phyloP scores from a whole-genome alignment of 2,113 vertebrate genomes.

The Indicator indicator region DNA sequence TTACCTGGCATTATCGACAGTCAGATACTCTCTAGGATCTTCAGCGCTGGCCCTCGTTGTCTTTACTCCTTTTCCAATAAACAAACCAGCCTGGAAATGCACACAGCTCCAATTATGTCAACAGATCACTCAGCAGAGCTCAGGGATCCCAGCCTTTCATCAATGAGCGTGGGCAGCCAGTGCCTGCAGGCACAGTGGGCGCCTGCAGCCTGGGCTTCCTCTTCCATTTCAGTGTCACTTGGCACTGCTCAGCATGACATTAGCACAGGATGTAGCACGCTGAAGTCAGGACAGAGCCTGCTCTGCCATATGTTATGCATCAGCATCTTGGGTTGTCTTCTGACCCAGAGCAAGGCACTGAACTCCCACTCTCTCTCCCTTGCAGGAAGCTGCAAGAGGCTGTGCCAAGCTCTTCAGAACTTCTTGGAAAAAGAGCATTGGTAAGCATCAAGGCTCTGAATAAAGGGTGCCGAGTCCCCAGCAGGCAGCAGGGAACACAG shows the following conservation, averaged over 20 bases:
- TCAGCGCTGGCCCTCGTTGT: constrained; percentile 44
- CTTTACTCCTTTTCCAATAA: constrained; percentile 67
- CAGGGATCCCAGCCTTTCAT: neutral
- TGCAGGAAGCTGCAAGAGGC: neutral
- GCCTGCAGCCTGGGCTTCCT: neutral
- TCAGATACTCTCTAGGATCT: constrained; percentile 68
- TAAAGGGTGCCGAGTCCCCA: neutral
- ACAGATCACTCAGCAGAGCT: neutral
- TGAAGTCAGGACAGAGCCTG: neutral
- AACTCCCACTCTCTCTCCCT: constrained; percentile 17
- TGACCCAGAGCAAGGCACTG: constrained; percentile 19
- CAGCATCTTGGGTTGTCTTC: constrained; percentile 31
- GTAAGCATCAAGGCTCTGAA: constrained; percentile 30
- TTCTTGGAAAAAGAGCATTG: constrained; percentile 56
- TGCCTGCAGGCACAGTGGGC: neutral
- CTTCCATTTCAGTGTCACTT: neutral
- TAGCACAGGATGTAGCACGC: neutral
- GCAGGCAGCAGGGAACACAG: constrained; percentile 1
- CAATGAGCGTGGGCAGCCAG: neutral
- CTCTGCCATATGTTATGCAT: constrained; percentile 35
- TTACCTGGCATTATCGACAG: constrained; percentile 65
- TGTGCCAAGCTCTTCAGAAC: constrained; percentile 45
- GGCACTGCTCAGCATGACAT: neutral
- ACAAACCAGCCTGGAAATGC: constrained; percentile 63
- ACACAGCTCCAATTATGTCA: neutral